Conservation (phyloP, 1,140 invertebrate species). For the Teleogryllus occipitalis region DNA sequence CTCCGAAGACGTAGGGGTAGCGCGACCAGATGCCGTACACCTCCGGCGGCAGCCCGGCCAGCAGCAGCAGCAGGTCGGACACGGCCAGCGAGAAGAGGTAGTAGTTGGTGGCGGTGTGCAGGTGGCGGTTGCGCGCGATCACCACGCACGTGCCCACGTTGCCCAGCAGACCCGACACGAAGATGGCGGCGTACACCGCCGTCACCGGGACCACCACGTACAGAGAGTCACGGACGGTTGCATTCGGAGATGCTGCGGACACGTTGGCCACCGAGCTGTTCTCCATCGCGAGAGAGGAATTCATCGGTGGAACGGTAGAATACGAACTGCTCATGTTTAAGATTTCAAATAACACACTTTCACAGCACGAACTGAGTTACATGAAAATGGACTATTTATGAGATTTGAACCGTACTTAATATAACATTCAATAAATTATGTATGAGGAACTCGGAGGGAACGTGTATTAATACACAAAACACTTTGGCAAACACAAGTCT, state of each 20-base stretch:
- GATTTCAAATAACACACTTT: background rate
- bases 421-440: background rate
- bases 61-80: conserved; percentile 80
- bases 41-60: conserved; percentile 73
- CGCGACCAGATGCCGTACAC: conserved; percentile 77
- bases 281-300: background rate
- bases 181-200: conserved; percentile 73
- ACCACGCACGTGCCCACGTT: conserved; percentile 91
- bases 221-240: conserved; percentile 45
- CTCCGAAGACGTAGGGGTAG: conserved; percentile 81
- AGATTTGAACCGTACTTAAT: background rate
- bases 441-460: background rate
- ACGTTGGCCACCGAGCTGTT: background rate
- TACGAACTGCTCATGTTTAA: background rate
- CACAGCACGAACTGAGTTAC: background rate
- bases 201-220: conserved; percentile 69
- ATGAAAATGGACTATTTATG: no score
- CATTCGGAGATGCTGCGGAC: background rate
- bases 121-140: conserved; percentile 78
- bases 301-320: background rate
- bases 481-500: no score
- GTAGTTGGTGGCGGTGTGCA: conserved; percentile 89
- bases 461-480: background rate
- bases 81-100: conserved; percentile 84
- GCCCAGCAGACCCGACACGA: conserved; percentile 77